Evolutionary conservation across 2,888 invertebrate species (phyloP).

Genomic region (Tricholauxania praeusta): DNA sequence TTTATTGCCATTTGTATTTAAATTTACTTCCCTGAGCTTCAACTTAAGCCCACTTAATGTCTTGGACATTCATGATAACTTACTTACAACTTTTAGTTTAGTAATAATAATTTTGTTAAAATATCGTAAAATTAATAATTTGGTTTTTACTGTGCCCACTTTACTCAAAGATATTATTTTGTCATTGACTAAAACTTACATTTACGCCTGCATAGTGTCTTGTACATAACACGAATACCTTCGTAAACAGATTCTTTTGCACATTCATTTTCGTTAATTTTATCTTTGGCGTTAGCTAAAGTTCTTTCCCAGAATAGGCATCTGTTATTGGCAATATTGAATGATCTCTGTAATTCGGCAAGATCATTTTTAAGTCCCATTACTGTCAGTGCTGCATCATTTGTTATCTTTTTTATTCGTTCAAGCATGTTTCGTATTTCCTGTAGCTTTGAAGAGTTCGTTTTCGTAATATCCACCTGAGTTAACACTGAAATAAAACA

Average conservation of each 20-base stretch:
- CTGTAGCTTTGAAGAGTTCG: slow-evolving; percentile 57
- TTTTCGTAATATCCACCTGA: slow-evolving; percentile 62
- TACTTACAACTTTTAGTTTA: too few species aligned
- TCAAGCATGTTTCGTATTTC: slow-evolving; percentile 64
- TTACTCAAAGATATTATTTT: too few species aligned
- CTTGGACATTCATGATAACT: too few species aligned
- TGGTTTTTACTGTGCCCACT: too few species aligned
- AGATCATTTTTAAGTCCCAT: slow-evolving; percentile 65
- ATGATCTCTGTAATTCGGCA: slow-evolving; percentile 62
- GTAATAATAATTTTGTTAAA: too few species aligned
- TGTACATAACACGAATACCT: slow-evolving; percentile 60
- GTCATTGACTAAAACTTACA: slow-evolving; percentile 45
- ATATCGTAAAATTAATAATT: too few species aligned
- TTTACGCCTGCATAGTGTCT: slow-evolving; percentile 59
- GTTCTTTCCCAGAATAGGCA: slow-evolving; percentile 65
- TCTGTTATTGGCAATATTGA: slow-evolving; percentile 56
- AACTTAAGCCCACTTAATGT: too few species aligned
- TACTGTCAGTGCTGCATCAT: slow-evolving; percentile 62
- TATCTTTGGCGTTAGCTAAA: slow-evolving; percentile 58
- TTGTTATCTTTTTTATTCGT: slow-evolving; percentile 63
- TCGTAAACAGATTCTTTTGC: slow-evolving; percentile 61
- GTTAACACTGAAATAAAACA: slow-evolving; percentile 59
- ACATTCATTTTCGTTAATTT: slow-evolving; percentile 54
- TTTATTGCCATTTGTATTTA: not conserved
- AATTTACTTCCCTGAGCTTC: not conserved